Percentiles rank a stretch among this genome's conserved stretches.
These are phyloP conservation scores for Hippolais icterina DNA, from an alignment of 2,113 vertebrate genomes.

Conservation along the genomic window DNA sequence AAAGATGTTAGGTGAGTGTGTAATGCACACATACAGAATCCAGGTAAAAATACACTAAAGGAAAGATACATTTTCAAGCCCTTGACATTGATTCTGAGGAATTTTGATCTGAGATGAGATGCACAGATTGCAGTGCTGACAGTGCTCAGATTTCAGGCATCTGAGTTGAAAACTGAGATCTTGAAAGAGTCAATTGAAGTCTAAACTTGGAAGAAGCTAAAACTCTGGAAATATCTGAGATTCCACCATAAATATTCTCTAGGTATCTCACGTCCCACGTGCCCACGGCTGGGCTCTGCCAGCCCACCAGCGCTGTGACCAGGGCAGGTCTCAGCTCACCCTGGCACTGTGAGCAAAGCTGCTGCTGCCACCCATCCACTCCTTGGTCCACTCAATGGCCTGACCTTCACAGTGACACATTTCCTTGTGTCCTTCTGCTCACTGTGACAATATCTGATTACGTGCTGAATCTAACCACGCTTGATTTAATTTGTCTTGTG, in stretches of 20 bases:
- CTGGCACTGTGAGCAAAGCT: background rate
- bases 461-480: fast-evolving
- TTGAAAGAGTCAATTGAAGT: background rate
- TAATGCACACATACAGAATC: background rate
- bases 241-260: background rate
- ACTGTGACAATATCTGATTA: background rate
- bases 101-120: background rate
- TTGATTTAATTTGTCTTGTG: background rate
- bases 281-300: background rate
- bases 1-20: background rate
- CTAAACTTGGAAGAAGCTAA: background rate
- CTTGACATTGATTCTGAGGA: background rate
- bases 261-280: fast-evolving
- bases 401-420: background rate
- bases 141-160: background rate
- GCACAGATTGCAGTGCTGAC: background rate
- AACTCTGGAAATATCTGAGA: background rate
- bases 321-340: background rate
- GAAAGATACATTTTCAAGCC: background rate
- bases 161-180: background rate
- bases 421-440: background rate
- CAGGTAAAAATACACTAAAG: background rate
- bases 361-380: background rate
- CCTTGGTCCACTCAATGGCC: no score
- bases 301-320: fast-evolving